These are phyloP conservation scores for Calyptomena viridis DNA, from an alignment of 2,113 vertebrate species.

Conservation along the genomic window DNA sequence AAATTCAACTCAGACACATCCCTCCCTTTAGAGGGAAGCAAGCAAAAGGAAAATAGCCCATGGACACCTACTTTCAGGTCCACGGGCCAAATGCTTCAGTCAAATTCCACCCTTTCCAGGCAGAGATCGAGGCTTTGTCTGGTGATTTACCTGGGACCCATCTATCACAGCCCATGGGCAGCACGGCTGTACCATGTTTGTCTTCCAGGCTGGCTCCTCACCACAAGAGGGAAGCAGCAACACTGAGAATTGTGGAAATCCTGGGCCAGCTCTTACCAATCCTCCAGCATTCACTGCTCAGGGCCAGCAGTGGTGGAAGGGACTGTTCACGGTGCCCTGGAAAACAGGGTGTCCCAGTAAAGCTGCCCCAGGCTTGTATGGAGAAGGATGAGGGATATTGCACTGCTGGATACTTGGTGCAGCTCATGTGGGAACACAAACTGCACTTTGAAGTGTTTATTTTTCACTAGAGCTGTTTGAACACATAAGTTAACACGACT, in stretches of 20 bases:
- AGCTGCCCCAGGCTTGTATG: not conserved
- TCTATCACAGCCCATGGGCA: not conserved
- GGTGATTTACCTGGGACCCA: not conserved
- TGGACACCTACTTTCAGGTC: not conserved
- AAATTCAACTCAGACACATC: not conserved
- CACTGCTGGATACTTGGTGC: fast-evolving
- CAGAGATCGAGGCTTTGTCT: not conserved
- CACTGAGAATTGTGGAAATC: not conserved
- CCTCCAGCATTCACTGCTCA: not conserved
- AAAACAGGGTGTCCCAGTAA: not conserved
- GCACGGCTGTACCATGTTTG: fast-evolving
- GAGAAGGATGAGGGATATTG: not conserved
- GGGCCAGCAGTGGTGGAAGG: not conserved
- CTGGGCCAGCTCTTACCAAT: not conserved
- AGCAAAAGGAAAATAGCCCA: not conserved
- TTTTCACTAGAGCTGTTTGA: not conserved
- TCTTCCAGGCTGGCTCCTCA: not conserved
- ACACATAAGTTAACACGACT: not conserved
- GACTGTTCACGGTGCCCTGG: not conserved
- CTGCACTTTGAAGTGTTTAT: not conserved
- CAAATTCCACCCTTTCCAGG: not conserved
- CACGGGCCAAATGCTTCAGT: not conserved
- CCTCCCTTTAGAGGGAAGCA: not conserved
- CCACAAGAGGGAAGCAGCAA: conserved; percentile 24
- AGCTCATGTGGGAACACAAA: not conserved